phyloP scores from a whole-genome alignment of 2,888 invertebrate species.

The Cylindroiulus punctatus region DNA sequence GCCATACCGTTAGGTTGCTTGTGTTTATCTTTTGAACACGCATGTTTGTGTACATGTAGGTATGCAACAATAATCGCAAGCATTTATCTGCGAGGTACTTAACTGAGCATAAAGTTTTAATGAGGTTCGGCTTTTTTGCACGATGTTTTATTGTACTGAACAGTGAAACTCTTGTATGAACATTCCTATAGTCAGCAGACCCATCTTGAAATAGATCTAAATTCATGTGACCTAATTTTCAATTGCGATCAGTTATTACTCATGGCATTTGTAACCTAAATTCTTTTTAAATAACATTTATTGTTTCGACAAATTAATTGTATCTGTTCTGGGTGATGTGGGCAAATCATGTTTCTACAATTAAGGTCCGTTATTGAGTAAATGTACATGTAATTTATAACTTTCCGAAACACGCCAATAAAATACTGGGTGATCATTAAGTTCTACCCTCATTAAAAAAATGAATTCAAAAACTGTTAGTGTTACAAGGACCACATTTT shows the following conservation, averaged over 20 bases:
- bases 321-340: no score
- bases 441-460: no score
- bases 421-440: no score
- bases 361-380: no score
- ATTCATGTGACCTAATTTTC: neutral
- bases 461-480: no score
- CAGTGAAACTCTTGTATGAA: neutral
- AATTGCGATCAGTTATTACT: neutral
- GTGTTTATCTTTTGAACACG: neutral
- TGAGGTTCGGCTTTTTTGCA: neutral
- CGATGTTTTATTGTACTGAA: neutral
- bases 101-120: conserved; percentile 29
- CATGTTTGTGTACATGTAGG: neutral
- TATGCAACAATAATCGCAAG: neutral
- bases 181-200: neutral
- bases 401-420: no score
- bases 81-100: conserved; percentile 6
- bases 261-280: neutral
- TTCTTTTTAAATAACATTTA: neutral
- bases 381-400: no score
- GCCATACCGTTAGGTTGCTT: neutral
- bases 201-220: conserved; percentile 10
- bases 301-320: neutral
- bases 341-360: no score
- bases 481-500: no score